Evolutionary conservation across 2,888 invertebrate species (phyloP), one percentile per base, ranked within the genome.

Genomic region (Andrena flavipes): DNA sequence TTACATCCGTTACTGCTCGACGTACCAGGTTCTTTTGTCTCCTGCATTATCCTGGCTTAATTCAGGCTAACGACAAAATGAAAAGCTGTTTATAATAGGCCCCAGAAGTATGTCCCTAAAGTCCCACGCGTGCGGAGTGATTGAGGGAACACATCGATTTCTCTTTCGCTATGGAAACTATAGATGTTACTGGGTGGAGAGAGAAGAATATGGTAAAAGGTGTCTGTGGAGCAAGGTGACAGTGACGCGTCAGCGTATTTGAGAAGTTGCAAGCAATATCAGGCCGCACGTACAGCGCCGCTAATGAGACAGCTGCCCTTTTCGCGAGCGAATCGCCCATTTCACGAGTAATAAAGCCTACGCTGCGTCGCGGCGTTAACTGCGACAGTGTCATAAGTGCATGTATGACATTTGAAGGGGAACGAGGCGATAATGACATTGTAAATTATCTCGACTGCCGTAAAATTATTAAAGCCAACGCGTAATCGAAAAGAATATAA

Each of bases 231-330:
- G 71, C 72, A 81, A 71, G 76, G 78, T 81, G 82, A 78, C 75
- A 84, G 80, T 60, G 68, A 54, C 81, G 77, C 80, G 86, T 75
- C 86, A 80, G 75, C 82, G 67, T 65, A 49, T 68, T 70, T 75
- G 64, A 78, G 84, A 68, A 77, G 74, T 51, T 60, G 48, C 65
- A 72, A 76, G 80, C 74, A 70, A 63, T 76, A 87, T 83, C 87
- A 67, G 70, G 64, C 67, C 54, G 62, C 69, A 60, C 49, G 77
- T 70, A 77, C 75, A 70, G 73, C 82, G 62, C 82, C 85, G 84
- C 86, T 89, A 90, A 91, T 90, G 91, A 90, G 90, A 91, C 90
- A 88, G 88, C 90, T 90, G 90, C 90, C 90, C 91, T 88, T 90
- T 89, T 86, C 85, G 80, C 86, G 74, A 84, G 77, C 88, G 88